Evolutionary conservation across 53 echinoderm and acorn worm species (phyloP), one percentile per base, ranked within the genome.

Genomic region (Echinometra lucunter): DNA sequence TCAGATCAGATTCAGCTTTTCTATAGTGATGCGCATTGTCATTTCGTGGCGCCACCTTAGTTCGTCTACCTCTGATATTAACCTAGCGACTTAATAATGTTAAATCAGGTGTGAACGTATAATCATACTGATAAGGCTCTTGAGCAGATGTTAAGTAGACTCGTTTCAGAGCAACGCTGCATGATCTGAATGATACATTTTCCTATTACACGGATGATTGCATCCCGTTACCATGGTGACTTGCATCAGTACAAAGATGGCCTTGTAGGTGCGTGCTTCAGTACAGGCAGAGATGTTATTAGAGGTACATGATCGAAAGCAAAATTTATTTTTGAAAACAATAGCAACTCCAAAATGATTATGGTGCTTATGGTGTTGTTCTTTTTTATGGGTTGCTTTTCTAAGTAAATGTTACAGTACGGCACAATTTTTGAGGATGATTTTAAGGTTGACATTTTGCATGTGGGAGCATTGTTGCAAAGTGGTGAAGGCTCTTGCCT

Each of bases 151-250:
- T 74, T 25, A 42, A 81, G 21, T 19, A 30, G 28, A 9, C 5
- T 23, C 10, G 23, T 81, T 81, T 21, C 23, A 42, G 23, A 6
- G 42, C 42, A 44, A 44, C 81, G 9, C 81, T 19, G 81, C 23
- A 44, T 21, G 42, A 80, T 49, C 9, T 53, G 53, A 9, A 53
- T 53, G 53, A 53, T 53, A 53, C 5, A 4, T 47, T n/a, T 6
- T 80, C 44, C 18, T 0, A 10, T 44, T 23, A 6, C 40, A 44
- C 23, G 44, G 44, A 44, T 42, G 44, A 23, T 6, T 42, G 81
- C 81, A 81, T 81, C 81, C 81, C 7, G 81, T 81, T 44, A 23
- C 81, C 81, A 81, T 81, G 44, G 81, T 6, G 40, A 81, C 44
- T 21, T 44, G 44, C 44, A 81, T 44, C 23, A 25, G 81, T 23